Conservation (phyloP, 2,888 invertebrate genomes). For the Scaptomyza cyrtandrae region DNA sequence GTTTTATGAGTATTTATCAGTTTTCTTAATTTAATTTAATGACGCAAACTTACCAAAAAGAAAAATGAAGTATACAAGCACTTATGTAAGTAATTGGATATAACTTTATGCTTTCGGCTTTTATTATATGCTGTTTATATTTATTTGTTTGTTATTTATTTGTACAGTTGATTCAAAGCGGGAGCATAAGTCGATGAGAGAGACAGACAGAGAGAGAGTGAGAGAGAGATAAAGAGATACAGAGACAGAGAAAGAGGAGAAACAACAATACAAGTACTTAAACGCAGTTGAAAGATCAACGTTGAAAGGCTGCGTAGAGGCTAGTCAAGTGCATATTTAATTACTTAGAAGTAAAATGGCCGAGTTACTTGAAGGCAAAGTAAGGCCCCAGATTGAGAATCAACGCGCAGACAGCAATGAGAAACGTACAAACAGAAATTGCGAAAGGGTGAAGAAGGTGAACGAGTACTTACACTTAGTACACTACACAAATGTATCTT, state of each 20-base stretch:
- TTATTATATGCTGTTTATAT: constrained; percentile 26
- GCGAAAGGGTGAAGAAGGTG: constrained; percentile 23
- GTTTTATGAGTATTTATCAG: constrained; percentile 33
- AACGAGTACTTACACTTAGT: constrained; percentile 27
- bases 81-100: constrained; percentile 43
- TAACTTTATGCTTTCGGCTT: constrained; percentile 31
- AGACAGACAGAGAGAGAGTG: constrained; percentile 34
- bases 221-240: constrained; percentile 37
- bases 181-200: constrained; percentile 47
- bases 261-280: constrained; percentile 51
- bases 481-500: constrained; percentile 19
- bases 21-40: constrained; percentile 39
- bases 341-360: constrained; percentile 4
- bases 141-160: constrained; percentile 19
- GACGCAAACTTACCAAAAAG: constrained; percentile 73
- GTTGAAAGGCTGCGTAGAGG: constrained; percentile 35
- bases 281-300: constrained; percentile 60
- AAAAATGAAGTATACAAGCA: constrained; percentile 62
- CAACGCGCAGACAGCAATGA: constrained; percentile 48
- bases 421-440: constrained; percentile 27
- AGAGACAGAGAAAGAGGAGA: constrained; percentile 34
- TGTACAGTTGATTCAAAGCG: constrained; percentile 64
- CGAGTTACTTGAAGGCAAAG: constrained; percentile 4
- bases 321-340: constrained; percentile 21
- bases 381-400: constrained; percentile 16